Evolutionary conservation across 2,888 invertebrate species (phyloP), one percentile per base, ranked within the genome.

Genomic region (Rhaphigaster nebulosa): DNA sequence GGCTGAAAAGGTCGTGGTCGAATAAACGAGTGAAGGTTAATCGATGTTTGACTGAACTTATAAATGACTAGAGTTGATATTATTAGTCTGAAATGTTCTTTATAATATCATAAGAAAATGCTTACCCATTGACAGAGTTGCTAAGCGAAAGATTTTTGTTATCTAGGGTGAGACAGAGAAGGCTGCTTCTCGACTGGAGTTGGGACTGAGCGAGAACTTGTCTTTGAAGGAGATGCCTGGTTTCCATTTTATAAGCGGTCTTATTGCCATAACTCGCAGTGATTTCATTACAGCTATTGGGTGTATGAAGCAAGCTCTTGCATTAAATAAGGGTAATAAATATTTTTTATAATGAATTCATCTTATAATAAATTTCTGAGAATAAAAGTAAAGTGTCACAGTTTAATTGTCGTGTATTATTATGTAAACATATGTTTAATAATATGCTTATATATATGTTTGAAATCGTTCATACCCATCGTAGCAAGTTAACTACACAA

Each of bases 191-290:
- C 96, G 96, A 90, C 94, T 99, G 87, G 99, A 99, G 94, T 95
- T 97, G 92, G 98, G 98, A 91, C 94, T 99, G 26, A 98, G 98
- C 93, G 97, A 97, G 93, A 98, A 99, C 94, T 99, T 99, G 93
- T 96, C 97, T 94, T 96, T 99, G 0, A 95, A 98, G 92, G 98
- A 99, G 91, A 97, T 97, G 94, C 97, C 98, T 0, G 95, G 98
- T 93, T 99, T 98, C 93, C 98, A 98, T 94, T 95, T 98, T 92
- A 95, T 98, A 1, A 96, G 96, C 92, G 98, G 98, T 0, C 95
- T 97, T 50, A 96, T 99, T 88, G 90, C 60, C 4, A 41, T 76
- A 15, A 50, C 89, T 29, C 70, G 70, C 95, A 97, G 92, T 34
- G 96, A 97, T 92, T 94, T 95, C 10, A 95, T 96, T 65, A 96